Percentiles rank a stretch among this genome's conserved stretches.
phyloP scores from a whole-genome alignment of 2,113 vertebrate species.

The Trematocara macrostoma region DNA sequence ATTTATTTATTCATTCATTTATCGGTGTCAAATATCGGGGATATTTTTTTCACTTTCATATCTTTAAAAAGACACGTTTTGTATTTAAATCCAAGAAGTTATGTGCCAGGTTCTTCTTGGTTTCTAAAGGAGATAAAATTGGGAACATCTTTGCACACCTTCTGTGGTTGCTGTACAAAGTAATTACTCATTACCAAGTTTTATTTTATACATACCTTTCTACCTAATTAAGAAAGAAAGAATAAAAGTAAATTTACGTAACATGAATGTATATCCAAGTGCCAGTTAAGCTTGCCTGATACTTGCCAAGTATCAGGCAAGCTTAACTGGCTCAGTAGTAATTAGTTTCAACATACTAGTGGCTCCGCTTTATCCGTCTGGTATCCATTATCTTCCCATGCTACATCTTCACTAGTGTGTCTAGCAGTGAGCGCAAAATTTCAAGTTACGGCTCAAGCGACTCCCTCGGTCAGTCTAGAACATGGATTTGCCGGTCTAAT shows the following conservation, averaged over 20 bases:
- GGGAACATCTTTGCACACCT: not conserved
- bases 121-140: not conserved
- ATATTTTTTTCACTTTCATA: not conserved
- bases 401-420: not conserved
- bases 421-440: not conserved
- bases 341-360: not conserved
- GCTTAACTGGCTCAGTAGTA: not conserved
- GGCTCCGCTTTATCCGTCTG: not conserved
- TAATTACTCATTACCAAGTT: not conserved
- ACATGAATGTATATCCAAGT: not conserved
- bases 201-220: not conserved
- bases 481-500: conserved; percentile 10
- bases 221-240: not conserved
- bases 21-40: not conserved
- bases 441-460: not conserved
- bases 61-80: not conserved
- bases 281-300: not conserved
- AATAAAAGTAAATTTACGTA: not conserved
- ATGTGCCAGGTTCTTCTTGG: not conserved
- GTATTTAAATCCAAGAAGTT: not conserved
- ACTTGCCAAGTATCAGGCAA: not conserved
- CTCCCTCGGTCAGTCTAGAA: not conserved
- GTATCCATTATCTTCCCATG: not conserved
- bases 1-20: not conserved
- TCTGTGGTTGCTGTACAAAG: not conserved